A percentile compares a stretch with the other conserved stretches of the same genome.
Conservation (phyloP, 2,888 invertebrate species). For the Callosobruchus maculatus region DNA sequence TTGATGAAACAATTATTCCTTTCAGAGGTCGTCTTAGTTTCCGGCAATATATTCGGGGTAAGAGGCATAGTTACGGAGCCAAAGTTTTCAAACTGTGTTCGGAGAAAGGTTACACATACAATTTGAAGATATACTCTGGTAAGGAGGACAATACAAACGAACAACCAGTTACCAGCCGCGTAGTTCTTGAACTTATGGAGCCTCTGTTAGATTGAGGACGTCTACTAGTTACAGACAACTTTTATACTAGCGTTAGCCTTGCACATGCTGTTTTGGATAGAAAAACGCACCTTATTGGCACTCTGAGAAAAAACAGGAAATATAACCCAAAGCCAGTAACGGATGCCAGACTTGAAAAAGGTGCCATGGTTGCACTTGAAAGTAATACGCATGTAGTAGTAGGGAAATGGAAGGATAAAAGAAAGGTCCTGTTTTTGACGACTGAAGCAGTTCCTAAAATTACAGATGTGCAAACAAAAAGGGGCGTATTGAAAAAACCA, state of each 20-base stretch:
- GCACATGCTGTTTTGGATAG: constrained; percentile 13
- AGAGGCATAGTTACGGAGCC: constrained; percentile 30
- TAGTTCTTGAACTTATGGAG: constrained; percentile 26
- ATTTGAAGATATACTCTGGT: constrained; percentile 17
- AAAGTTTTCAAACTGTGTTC: constrained; percentile 14
- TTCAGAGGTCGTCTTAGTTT: constrained; percentile 31
- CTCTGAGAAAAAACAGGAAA: constrained; percentile 21
- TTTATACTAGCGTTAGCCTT: constrained; percentile 22
- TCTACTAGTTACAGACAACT: constrained; percentile 28
- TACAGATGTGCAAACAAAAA: constrained; percentile 7
- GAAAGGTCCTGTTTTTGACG: constrained; percentile 6
- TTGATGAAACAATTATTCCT: constrained; percentile 28
- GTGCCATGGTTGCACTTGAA: constrained; percentile 2
- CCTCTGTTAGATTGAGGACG: constrained; percentile 23
- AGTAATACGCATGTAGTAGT: constrained; percentile 2
- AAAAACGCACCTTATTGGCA: constrained; percentile 21
- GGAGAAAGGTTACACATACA: constrained; percentile 15
- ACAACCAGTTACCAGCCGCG: constrained; percentile 7
- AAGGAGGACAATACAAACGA: constrained; percentile 2
- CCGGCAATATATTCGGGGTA: constrained; percentile 19
- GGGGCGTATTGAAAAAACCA: constrained; percentile 9
- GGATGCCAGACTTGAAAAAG: background rate
- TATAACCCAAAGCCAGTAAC: constrained; percentile 18
- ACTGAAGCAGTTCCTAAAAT: constrained; percentile 10
- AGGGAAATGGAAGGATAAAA: constrained; percentile 8